Base-by-base conservation (phyloP, 2,888 invertebrate species). In the Cerastis rubricosa region DNA sequence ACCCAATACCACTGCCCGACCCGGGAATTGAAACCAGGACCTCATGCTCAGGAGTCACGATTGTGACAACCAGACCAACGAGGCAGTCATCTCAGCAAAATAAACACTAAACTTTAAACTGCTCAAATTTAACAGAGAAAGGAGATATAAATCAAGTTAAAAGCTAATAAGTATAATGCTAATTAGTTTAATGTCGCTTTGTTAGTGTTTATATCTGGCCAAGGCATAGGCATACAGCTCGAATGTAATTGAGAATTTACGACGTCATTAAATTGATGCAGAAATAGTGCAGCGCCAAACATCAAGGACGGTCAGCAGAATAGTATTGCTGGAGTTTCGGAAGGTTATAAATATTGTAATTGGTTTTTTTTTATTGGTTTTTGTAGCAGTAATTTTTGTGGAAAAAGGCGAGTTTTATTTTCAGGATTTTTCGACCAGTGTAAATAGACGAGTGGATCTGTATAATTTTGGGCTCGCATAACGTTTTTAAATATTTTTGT, bases 261-360 rank as follows among this genome's bases (percentile, higher is more conserved):
- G 94, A 94, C 91, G 93, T 94, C 94, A 94, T 95, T 94, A 95
- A 94, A 94, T 92, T 94, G 93, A 95, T 95, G 95, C 94, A 94
- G 94, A 94, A 95, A 95, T 94, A 94, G 93, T 94, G 95, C 94
- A 94, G 88, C 79, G 83, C 88, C 89, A 89, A 90, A 89, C 87
- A 86, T 88, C 85, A 85, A 19, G 90, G 85, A 93, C 66, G 65
- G 93, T 88, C 88, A 86, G 90, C 89, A 92, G 81, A 89, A 84
- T 69, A 81, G 68, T 65, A 73, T 74, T 35, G 22, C 19, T 19
- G 17, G 45, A 63, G 19, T 54, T 83, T 57, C 40, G 19, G 5
- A 61, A 43, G 19, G 64, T 59, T 35, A 57, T 83, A 71, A 77
- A 61, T 35, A 14, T 14, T 47, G 22, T 70, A 47, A 47, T 45